Base-by-base conservation (phyloP, 2,797 vertebrate genomes). In the Mormyrops attenuatus region DNA sequence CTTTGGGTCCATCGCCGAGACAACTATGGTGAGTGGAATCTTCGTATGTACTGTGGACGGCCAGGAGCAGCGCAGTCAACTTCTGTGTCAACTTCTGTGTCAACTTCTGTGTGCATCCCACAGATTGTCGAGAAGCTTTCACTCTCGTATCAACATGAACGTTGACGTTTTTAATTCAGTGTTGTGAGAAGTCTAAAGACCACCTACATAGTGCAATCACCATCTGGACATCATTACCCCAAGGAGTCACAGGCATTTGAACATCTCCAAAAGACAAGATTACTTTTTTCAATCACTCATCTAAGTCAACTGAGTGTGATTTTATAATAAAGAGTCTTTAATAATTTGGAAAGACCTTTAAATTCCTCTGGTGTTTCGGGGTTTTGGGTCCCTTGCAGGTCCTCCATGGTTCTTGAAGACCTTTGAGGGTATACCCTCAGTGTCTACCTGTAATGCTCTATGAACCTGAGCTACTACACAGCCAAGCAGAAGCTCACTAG, bases 1-100 rank as follows among this genome's bases (percentile, higher is more conserved):
- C 93, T 99, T 99, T 88, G 98, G 98, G 44, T 99, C 98, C 88
- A 99, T 99, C 88, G 98, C 98, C 91, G 98, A 99, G 94, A 99
- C 98, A 0, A 99, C 98, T 7, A 99, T 99, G 98, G 98, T 99
- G 91, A 99, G 98, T 94, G 55, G 38, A 60, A 11, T 49, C 26
- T 41, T 22, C 26, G 30, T 15, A 44, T 49, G 22, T 8, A 52
- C 22, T 87, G 13, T 17, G 13, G 17, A 7, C 50, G n/a, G 52
- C 1, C 41, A 11, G 4, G 26, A 47, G 1, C 41, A 38, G 6
- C 41, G 49, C 17, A 13, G 30, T n/a, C 57, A 63, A 7, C n/a
- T 3, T 63, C 57, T 17, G 57, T 63, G 47, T 20, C 73, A 47
- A 3, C 20, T 5, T 44, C 73, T 38, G 73, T 4, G 38, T 30